Conservation (phyloP, 1,140 invertebrate genomes). For the Geopemphigus sp. region DNA sequence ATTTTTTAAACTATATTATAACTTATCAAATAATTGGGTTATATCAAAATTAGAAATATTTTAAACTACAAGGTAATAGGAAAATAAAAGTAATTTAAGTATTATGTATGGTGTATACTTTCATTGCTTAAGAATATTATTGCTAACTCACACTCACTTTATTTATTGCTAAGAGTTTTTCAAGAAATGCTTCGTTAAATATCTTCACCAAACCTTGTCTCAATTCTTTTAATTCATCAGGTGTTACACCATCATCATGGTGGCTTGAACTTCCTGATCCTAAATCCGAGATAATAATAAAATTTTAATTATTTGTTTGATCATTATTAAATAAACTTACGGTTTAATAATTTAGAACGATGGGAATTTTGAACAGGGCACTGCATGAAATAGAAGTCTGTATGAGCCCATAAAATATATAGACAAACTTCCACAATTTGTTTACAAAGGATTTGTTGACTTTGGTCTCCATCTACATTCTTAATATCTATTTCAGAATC, state of each 20-base stretch:
- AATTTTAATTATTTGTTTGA: background rate
- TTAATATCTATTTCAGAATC: conserved; percentile 1
- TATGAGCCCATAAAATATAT: conserved; percentile 43
- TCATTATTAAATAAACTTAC: conserved; percentile 16
- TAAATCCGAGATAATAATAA: background rate
- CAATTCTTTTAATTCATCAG: conserved; percentile 45
- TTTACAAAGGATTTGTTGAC: conserved; percentile 31
- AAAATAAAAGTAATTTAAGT: no score
- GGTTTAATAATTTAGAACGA: conserved; percentile 35
- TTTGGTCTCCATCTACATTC: conserved; percentile 13
- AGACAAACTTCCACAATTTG: conserved; percentile 41
- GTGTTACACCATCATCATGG: conserved; percentile 33
- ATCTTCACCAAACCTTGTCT: conserved; percentile 38
- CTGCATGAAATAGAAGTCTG: conserved; percentile 44
- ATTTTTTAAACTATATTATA: no score
- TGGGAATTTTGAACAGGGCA: conserved; percentile 31
- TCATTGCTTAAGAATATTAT: no score
- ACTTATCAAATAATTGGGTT: no score
- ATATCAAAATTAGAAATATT: no score
- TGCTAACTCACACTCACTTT: background rate
- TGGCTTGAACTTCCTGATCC: conserved; percentile 10
- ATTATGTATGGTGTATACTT: no score
- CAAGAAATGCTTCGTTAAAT: conserved; percentile 39
- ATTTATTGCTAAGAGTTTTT: conserved; percentile 31
- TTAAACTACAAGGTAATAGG: no score